phyloP scores from a whole-genome alignment of 2,113 vertebrate species.

The Solenodon paradoxus region DNA sequence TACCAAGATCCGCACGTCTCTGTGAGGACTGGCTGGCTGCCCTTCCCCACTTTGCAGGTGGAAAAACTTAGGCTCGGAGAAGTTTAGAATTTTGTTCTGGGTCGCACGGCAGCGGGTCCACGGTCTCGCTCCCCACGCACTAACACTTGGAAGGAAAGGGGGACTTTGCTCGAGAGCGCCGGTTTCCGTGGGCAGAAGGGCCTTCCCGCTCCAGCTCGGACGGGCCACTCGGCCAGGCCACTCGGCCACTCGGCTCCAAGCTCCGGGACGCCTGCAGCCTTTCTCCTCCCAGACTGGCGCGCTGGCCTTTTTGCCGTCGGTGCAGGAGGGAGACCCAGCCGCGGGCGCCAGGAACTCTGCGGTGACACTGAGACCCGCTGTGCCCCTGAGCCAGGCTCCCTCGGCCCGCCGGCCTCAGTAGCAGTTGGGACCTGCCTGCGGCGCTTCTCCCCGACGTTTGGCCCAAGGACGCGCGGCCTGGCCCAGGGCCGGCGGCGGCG shows the following conservation, averaged over 20 bases:
- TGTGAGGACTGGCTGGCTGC: not conserved
- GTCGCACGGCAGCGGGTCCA: rapidly evolving
- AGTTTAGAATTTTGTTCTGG: not conserved
- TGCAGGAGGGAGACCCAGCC: not conserved
- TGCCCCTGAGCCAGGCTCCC: not conserved
- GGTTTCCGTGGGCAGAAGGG: not conserved
- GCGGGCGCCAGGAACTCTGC: too few species aligned
- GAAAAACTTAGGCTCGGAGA: not conserved
- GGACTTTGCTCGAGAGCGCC: not conserved
- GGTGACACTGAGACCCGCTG: not conserved
- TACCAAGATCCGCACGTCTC: not conserved
- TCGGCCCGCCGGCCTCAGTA: rapidly evolving
- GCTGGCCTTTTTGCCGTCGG: too few species aligned
- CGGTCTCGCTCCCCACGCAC: not conserved
- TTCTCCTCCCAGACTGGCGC: not conserved
- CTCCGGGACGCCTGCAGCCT: not conserved
- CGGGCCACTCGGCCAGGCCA: not conserved
- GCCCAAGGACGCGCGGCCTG: not conserved
- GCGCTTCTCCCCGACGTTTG: rapidly evolving
- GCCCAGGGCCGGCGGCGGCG: rapidly evolving
- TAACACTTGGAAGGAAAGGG: too few species aligned
- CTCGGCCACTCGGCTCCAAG: too few species aligned
- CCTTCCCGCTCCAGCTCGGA: not conserved
- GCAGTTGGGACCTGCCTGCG: too few species aligned
- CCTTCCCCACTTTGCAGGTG: not conserved